Conservation (phyloP, 2,888 invertebrate genomes). For the Linnaemya tessellans region DNA sequence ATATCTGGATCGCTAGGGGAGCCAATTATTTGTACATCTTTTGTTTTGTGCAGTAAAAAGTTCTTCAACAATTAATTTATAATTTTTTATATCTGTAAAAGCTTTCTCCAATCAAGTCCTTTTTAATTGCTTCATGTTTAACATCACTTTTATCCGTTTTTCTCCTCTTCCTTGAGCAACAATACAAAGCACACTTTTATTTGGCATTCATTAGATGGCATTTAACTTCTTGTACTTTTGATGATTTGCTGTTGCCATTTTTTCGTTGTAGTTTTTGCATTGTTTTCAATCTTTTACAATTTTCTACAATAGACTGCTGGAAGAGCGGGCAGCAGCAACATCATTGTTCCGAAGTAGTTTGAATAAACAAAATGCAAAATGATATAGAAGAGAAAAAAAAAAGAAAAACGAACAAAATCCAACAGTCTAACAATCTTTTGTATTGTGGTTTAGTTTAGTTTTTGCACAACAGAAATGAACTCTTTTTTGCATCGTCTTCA, state of each 20-base stretch:
- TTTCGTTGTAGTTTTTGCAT: constrained; percentile 7
- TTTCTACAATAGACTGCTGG: constrained; percentile 51
- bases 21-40: background rate
- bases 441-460: constrained; percentile 65
- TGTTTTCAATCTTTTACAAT: constrained; percentile 60
- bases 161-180: constrained; percentile 36
- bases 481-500: constrained; percentile 45
- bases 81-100: constrained; percentile 25
- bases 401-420: constrained; percentile 14
- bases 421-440: constrained; percentile 56
- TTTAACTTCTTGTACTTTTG: constrained; percentile 68
- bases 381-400: constrained; percentile 9
- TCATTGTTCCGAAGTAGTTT: constrained; percentile 59
- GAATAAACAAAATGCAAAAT: constrained; percentile 58
- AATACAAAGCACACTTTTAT: constrained; percentile 61
- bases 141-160: constrained; percentile 55
- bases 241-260: constrained; percentile 39
- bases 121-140: constrained; percentile 62
- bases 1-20: background rate
- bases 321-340: constrained; percentile 39
- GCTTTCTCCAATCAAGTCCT: constrained; percentile 59
- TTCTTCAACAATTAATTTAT: constrained; percentile 46
- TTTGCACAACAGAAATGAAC: constrained; percentile 67
- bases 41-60: constrained; percentile 33
- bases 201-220: constrained; percentile 70